Evolutionary conservation across 2,797 vertebrate genomes (phyloP), one percentile per base, ranked within the genome.

Genomic region (Poecilia picta): DNA sequence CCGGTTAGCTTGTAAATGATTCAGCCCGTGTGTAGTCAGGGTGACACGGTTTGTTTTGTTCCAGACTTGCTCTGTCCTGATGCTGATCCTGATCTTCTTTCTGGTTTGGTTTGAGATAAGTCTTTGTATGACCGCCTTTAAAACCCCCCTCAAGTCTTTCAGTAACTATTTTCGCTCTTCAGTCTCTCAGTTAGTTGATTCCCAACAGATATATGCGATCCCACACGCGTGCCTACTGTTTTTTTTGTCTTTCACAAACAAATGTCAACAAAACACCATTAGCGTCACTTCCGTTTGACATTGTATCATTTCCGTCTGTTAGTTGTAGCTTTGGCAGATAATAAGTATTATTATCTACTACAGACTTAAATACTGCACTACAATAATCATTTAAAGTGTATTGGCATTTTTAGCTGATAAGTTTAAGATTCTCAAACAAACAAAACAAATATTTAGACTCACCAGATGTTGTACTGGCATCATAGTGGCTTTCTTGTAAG

Each of bases 231-330:
- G 80, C 85, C 73, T 85, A 90, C 80, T 93, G 93, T 94, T 95
- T 93, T 93, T 93, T 95, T 95, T 93, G 92, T 93, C 92, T 94
- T 93, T 89, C 92, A 86, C 91, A 88, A 95, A 95, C 75, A 89
- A 93, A 96, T 96, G 95, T 96, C 95, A 96, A 96, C 95, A 96
- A 94, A 95, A 92, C 92, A 68, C 49, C 43, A 71, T 59, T 81
- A 31, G 53, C 92, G 91, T 93, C 90, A 93, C 78, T 74, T 87
- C 75, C 33, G 13, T 7, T 74, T 72, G 23, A 0, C 0, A 0
- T 0, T 0, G 0, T 87, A 90, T 91, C 77, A 95, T 76, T 87
- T 96, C 95, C 94, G 83, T 28, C 1, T 45, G 2, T 2, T 0
- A 0, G 0, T 76, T 92, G 88, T 91, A 90, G 87, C 90, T 92